Evolutionary conservation across 2,113 vertebrate genomes (phyloP), one percentile per base, ranked within the genome.

Genomic region (Malurus elegans): DNA sequence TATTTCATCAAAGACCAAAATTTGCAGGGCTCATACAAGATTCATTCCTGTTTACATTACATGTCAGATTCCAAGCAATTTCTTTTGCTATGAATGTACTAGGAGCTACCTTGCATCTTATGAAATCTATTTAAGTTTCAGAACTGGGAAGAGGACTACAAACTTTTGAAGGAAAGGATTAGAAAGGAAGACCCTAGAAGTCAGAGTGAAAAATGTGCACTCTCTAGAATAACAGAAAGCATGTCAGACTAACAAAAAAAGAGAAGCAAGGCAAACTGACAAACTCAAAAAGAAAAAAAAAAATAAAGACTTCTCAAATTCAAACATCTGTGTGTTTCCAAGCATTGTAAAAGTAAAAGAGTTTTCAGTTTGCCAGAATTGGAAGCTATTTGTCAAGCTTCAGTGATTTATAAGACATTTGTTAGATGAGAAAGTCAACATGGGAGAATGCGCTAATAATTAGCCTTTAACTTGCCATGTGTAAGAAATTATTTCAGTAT

Each of bases 11-110:
- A 96, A 94, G 74, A 92, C 47, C 65, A 91, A 79, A 86, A 45
- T 95, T 53, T 96, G 78, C 64, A 92, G 78, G 47, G 65, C 90
- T 92, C 71, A 94, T 93, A 66, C 60, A 96, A 88, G 85, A 93
- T 95, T 92, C 36, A 88, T 91, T 90, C 58, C 70, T 93, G 62
- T 82, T 92, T 95, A 89, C 53, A 34, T 90, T 94, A 76, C 18
- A 70, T 79, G 90, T 91, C 94, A 95, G 62, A 62, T 88, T 76
- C 71, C 66, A n/a, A 69, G 62, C 44, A 83, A 80, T 90, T 92
- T 88, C 29, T 93, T 86, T 76, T 80, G 29, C 91, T 79, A 42
- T 76, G 76, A 95, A 87, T 11, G 15, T 86, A 83, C 40, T 50
- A 53, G 48, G 56, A 81, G n/a, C 26, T 95, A 91, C 47, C 79